phyloP scores from a whole-genome alignment of 1,140 invertebrate species.

The Tetramorium parvispinum region DNA sequence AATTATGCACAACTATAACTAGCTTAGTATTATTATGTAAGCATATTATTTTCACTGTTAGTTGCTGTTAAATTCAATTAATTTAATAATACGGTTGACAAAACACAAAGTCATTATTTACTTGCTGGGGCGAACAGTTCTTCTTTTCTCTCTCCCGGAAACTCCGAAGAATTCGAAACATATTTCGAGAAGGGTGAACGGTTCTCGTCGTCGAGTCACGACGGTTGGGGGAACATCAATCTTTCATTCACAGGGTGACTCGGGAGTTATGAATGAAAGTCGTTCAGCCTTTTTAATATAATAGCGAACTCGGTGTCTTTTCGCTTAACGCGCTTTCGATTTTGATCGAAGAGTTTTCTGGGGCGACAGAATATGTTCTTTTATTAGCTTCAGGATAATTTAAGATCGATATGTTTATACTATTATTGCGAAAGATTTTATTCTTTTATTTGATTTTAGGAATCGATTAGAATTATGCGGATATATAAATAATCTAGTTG shows the following conservation, averaged over 20 bases:
- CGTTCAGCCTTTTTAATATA: conserved; percentile 73
- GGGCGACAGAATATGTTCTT: background rate
- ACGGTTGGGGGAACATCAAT: conserved; percentile 66
- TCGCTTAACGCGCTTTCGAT: conserved; percentile 76
- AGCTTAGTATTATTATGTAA: conserved; percentile 15
- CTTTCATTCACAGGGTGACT: conserved; percentile 74
- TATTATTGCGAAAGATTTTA: background rate
- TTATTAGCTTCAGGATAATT: background rate
- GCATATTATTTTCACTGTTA: background rate
- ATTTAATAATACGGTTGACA: conserved; percentile 32
- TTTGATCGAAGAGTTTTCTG: conserved; percentile 75
- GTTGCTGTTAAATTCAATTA: conserved; percentile 2
- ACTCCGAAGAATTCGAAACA: conserved; percentile 49
- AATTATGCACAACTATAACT: background rate
- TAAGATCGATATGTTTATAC: background rate
- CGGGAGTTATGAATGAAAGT: conserved; percentile 76
- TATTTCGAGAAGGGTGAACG: conserved; percentile 39
- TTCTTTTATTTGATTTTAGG: background rate
- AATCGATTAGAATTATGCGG: background rate
- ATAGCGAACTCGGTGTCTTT: conserved; percentile 54
- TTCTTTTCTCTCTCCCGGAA: conserved; percentile 40
- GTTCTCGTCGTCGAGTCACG: conserved; percentile 29
- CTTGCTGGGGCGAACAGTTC: background rate
- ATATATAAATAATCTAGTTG: background rate
- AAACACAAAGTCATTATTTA: conserved; percentile 66